Percentiles rank a stretch among this genome's conserved stretches.
Conservation (phyloP, 2,888 invertebrate species). For the Synanthedon myopaeformis region DNA sequence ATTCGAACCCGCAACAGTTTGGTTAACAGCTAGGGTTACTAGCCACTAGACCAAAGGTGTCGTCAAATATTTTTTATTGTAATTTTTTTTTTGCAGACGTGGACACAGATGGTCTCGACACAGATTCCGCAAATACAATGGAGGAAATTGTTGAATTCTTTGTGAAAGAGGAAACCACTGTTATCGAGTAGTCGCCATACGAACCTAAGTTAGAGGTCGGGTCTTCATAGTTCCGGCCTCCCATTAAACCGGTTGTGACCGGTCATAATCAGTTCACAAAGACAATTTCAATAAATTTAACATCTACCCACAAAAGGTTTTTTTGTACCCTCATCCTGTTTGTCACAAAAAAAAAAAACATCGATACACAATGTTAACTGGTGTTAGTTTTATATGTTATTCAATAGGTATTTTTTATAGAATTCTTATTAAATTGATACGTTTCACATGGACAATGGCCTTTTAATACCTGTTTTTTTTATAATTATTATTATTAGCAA, state of each 20-base stretch:
- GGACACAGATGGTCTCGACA: constrained; percentile 93
- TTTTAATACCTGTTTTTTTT: constrained; percentile 48
- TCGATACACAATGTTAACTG: constrained; percentile 36
- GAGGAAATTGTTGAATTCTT: constrained; percentile 98
- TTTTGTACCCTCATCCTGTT: constrained; percentile 40
- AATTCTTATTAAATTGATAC: constrained; percentile 66
- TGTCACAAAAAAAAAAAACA: constrained; percentile 28
- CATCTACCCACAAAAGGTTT: constrained; percentile 21
- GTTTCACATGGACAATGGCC: constrained; percentile 56
- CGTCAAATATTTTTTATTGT: too few relatives aligned
- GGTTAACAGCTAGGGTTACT: too few relatives aligned
- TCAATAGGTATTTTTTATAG: constrained; percentile 64
- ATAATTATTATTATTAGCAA: constrained; percentile 6
- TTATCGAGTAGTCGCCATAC: constrained; percentile 77
- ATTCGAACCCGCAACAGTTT: too few relatives aligned
- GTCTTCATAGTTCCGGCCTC: constrained; percentile 27
- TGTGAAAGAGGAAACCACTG: constrained; percentile 92
- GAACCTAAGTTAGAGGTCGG: constrained; percentile 38
- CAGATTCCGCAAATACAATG: constrained; percentile 87
- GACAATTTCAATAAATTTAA: constrained; percentile 27
- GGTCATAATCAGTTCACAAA: constrained; percentile 4
- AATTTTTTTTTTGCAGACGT: constrained; percentile 73
- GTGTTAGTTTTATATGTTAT: constrained; percentile 54
- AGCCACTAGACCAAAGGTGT: too few relatives aligned
- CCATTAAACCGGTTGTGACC: constrained; percentile 9